phyloP scores from a whole-genome alignment of 64 coral and sea anemone genomes.

The Hydrozoanthus tunicans region DNA sequence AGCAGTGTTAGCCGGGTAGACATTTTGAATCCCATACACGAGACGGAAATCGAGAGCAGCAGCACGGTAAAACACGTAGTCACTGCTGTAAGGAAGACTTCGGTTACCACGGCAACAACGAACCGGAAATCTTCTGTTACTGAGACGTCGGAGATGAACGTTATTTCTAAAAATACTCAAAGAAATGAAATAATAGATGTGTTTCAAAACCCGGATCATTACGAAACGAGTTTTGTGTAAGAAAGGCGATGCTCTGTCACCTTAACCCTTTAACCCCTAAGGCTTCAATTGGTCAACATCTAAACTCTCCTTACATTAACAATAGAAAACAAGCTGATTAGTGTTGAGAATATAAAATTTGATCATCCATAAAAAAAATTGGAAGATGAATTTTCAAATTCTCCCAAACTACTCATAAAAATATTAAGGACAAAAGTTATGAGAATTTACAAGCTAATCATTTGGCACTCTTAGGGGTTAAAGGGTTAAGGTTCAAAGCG shows the following conservation, averaged over 20 bases:
- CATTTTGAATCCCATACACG: slow-evolving; percentile 78
- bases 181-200: slow-evolving; percentile 31
- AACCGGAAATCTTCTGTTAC: not conserved
- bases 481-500: no score
- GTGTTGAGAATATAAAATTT: no score
- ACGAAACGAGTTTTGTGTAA: slow-evolving; percentile 51
- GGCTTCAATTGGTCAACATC: no score
- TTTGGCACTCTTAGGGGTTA: no score
- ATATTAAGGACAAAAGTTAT: no score
- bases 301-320: no score
- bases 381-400: no score
- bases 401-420: no score
- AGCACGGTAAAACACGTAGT: not conserved
- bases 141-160: not conserved
- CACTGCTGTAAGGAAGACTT: slow-evolving; percentile 8
- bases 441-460: no score
- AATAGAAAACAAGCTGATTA: no score
- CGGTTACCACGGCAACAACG: slow-evolving; percentile 19
- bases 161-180: not conserved
- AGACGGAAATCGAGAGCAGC: slow-evolving; percentile 57
- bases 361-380: no score
- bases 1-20: slow-evolving; percentile 55
- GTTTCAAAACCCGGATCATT: slow-evolving; percentile 17
- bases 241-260: not conserved
- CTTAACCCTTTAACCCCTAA: no score